phyloP scores from a whole-genome alignment of 2,888 invertebrate species.

The Acronicta psi region DNA sequence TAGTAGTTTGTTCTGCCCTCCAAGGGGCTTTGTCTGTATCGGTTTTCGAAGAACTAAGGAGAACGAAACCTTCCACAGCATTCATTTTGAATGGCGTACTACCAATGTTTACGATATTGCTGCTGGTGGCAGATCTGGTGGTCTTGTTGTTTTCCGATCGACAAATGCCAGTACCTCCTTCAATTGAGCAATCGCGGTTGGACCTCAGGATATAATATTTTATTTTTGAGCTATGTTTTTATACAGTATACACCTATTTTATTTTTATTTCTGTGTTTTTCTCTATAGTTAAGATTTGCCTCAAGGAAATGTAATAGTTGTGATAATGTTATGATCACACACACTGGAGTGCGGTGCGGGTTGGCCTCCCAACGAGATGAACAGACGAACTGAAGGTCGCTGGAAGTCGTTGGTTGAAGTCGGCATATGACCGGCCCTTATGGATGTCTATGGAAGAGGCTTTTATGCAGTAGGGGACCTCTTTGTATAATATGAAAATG shows the following conservation, averaged over 20 bases:
- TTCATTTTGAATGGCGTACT: constrained; percentile 72
- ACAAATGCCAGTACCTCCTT: not conserved
- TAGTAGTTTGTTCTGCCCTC: constrained; percentile 64
- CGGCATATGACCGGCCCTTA: no score
- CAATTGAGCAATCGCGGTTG: not conserved
- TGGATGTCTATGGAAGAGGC: no score
- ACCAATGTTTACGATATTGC: constrained; percentile 70
- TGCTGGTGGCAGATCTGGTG: constrained; percentile 72
- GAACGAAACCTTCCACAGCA: constrained; percentile 47
- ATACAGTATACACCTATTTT: not conserved
- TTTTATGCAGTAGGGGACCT: no score
- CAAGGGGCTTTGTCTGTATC: constrained; percentile 56
- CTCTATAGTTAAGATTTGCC: not conserved
- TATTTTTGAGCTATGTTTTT: constrained; percentile 3
- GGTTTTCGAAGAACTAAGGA: constrained; percentile 34
- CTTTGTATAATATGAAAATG: no score
- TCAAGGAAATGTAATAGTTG: not conserved
- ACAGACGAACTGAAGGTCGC: no score
- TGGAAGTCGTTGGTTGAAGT: no score
- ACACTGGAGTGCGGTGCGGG: no score
- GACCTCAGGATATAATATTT: not conserved
- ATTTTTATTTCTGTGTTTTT: not conserved
- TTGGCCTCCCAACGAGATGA: no score
- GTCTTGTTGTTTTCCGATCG: constrained; percentile 68
- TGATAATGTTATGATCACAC: no score